These are phyloP conservation scores for Phalacrocorax aristotelis DNA, from an alignment of 2,113 vertebrate species.

Conservation along the genomic window DNA sequence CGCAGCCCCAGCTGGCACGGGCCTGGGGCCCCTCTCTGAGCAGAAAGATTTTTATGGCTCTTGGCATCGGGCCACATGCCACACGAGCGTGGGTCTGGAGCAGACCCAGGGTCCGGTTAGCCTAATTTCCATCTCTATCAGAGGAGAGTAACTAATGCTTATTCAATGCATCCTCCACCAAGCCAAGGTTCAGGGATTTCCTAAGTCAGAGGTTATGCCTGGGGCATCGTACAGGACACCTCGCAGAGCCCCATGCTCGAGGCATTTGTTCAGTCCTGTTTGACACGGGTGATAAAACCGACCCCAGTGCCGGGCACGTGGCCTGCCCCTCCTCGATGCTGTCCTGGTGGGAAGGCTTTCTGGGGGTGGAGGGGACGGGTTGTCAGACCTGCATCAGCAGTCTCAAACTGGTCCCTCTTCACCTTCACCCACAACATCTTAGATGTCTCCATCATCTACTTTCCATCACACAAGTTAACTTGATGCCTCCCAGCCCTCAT, in stretches of 20 bases:
- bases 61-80: background rate
- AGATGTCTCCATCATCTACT: background rate
- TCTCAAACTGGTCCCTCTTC: background rate
- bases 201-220: background rate
- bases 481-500: fast-evolving
- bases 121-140: background rate
- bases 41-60: background rate
- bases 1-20: background rate
- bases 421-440: background rate
- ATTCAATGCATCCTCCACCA: background rate
- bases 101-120: background rate
- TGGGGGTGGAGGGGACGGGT: background rate
- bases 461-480: background rate
- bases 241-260: fast-evolving
- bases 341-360: fast-evolving
- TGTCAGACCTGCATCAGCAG: background rate
- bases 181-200: background rate
- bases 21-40: background rate
- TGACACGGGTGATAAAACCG: background rate
- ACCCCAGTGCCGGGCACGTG: fast-evolving
- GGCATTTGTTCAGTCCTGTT: fast-evolving
- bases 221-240: fast-evolving
- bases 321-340: background rate
- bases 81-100: background rate
- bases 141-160: background rate